A percentile compares a stretch with the other conserved stretches of the same genome.
phyloP scores from a whole-genome alignment of 2,797 vertebrate species.

The Xiphorhynchus erythropygius region DNA sequence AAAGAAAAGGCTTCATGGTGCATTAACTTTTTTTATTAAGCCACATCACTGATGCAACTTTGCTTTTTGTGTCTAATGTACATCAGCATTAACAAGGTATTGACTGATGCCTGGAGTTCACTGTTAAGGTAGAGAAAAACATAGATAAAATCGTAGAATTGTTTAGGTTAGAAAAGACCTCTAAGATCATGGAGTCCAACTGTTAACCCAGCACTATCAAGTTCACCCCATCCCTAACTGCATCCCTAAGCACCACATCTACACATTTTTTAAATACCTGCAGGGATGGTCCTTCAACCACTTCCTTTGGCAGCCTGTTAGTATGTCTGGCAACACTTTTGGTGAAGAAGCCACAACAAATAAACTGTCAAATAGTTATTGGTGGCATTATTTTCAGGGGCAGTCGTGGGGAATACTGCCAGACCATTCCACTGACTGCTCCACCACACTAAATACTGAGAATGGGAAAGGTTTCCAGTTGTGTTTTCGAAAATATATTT shows the following conservation, averaged over 20 bases:
- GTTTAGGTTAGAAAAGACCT: background rate
- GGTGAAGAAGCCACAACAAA: background rate
- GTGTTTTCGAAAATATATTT: background rate
- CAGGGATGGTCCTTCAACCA: background rate
- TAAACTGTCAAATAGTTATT: background rate
- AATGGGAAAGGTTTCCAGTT: background rate
- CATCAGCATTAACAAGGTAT: background rate
- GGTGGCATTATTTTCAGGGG: background rate
- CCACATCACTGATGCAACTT: background rate
- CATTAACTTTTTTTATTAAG: background rate
- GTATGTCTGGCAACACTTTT: background rate
- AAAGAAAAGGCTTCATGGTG: background rate
- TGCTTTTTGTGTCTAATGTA: background rate
- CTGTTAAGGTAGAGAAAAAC: background rate
- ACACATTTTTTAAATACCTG: background rate
- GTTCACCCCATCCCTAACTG: no score
- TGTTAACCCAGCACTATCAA: background rate
- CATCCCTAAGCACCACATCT: no score
- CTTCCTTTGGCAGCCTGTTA: background rate
- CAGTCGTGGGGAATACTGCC: background rate
- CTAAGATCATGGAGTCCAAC: background rate
- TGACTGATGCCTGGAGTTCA: background rate
- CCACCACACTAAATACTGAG: background rate
- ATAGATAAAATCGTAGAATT: background rate
- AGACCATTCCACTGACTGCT: background rate